Percentiles rank a stretch among this genome's conserved stretches.
Conservation (phyloP, 1,140 invertebrate genomes). For the Harlomillsia oculata region DNA sequence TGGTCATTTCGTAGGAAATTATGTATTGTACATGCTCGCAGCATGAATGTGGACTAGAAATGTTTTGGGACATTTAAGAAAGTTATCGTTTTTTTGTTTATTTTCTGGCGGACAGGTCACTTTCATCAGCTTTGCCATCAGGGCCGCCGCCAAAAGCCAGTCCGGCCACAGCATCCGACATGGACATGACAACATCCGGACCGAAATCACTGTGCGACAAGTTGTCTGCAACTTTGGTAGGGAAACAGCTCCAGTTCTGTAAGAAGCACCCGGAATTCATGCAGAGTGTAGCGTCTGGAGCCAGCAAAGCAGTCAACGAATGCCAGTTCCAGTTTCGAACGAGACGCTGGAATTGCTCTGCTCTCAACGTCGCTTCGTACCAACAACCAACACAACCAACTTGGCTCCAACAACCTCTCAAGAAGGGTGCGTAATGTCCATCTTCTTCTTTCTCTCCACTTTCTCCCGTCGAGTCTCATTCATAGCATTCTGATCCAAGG, state of each 20-base stretch:
- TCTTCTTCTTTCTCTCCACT: no score
- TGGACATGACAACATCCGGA: conserved; percentile 1
- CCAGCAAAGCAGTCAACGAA: conserved; percentile 53
- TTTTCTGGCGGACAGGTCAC: no score
- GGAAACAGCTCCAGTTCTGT: conserved; percentile 22
- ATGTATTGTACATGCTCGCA: not conserved
- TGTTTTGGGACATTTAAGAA: conserved; percentile 5
- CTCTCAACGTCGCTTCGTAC: conserved; percentile 2
- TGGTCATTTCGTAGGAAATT: not conserved
- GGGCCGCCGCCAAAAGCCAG: not conserved
- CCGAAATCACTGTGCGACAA: conserved; percentile 8
- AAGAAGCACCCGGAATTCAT: conserved; percentile 54
- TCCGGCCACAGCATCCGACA: not conserved
- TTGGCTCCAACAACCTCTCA: no score
- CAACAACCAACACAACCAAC: conserved; percentile 7
- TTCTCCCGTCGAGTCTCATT: no score
- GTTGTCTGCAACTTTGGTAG: conserved; percentile 7
- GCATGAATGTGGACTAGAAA: not conserved
- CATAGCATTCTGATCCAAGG: no score
- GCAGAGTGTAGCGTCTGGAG: conserved; percentile 61
- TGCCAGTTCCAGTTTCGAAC: conserved; percentile 62
- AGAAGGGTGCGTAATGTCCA: no score
- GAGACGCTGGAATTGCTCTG: conserved; percentile 74
- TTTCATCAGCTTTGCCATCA: conserved; percentile 4
- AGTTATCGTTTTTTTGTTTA: no score